Base-by-base conservation (phyloP, 2,797 vertebrate species). In the Crocidura indochinensis region DNA sequence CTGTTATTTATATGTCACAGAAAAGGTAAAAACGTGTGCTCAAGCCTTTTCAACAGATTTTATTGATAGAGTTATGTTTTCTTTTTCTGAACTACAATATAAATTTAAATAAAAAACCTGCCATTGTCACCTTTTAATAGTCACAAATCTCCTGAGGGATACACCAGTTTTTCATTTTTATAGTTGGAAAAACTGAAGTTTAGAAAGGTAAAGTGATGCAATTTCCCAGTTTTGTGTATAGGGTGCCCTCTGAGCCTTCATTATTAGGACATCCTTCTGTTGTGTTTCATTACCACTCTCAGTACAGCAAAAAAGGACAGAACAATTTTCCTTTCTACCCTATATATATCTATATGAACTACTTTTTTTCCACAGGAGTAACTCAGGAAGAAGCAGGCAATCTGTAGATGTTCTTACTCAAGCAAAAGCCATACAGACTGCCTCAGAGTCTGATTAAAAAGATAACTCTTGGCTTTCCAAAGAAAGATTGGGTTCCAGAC, bases 381-480 rank as follows among this genome's bases (percentile, higher is more conserved):
- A 56, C 6, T 47, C 20, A 24, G 22, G n/a, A 75, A 12, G 15
- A 73, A 46, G 6, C 46, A 92, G 11, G 26, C 64, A 87, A 47
- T 51, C n/a, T 62, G 51, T 31, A 87, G n/a, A 56, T 17, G 64
- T 31, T 73, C 17, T 88, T 49, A 46, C 29, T 68, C 44, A 78
- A 7, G 38, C 44, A 2, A 75, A 51, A 22, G 75, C 9, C 7
- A 12, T 22, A 53, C 15, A 73, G 60, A 84, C 47, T 47, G 77
- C 29, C n/a, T 19, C 27, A 67, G 69, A 75, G 20, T 51, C 56
- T 74, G 69, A 19, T 77, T 82, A 83, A 92, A 60, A 73, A 38
- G 29, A 69, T 26, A 91, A 67, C 27, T 19, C 29, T 10, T 69
- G 10, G 72, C 27, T 82, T 90, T 90, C 64, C 80, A 78, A 90